Evolutionary conservation across 2,888 invertebrate genomes (phyloP), one percentile per base, ranked within the genome.

Genomic region (Palloptera scutellata): DNA sequence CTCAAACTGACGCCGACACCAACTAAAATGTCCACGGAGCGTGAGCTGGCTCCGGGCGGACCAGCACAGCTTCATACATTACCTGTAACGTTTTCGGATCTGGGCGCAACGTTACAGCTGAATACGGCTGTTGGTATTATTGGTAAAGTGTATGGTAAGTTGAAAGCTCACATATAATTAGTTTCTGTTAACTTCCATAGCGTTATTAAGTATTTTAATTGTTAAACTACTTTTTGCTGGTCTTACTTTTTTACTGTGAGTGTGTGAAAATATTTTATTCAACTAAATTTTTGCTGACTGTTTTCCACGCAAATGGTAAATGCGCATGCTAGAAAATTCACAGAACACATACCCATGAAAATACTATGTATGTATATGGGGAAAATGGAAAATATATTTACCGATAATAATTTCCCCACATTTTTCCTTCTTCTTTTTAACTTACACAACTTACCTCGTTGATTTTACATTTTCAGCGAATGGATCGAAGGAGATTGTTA

Each of bases 401-500:
- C n/a, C n/a, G 48, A 48, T 4, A 2, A 30, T 4, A 30, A 30
- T 30, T 2, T 30, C 6, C 30, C 30, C 30, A 30, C 30, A 30
- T 30, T 30, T 2, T 6, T 30, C 30, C 6, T 30, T 30, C 30
- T 6, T 30, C 30, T n/a, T n/a, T n/a, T n/a, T n/a, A n/a, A n/a
- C n/a, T n/a, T n/a, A n/a, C n/a, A n/a, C n/a, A n/a, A n/a, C 78
- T 79, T 81, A 88, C 88, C 88, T 87, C 70, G 87, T 87, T 59
- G 86, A 88, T 70, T 86, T 86, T 67, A 91, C 90, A 84, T 91
- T 90, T 76, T 90, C 87, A 76, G 90, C 88, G 84, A 95, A 95
- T 5, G 96, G 95, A 86, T 96, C 95, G 80, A 95, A 95, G 84
- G 91, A 90, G 62, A 94, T 89, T 62, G 89, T 88, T 69, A 96